Base-by-base conservation (phyloP, 2,888 invertebrate genomes). In the Orthosia gothica region DNA sequence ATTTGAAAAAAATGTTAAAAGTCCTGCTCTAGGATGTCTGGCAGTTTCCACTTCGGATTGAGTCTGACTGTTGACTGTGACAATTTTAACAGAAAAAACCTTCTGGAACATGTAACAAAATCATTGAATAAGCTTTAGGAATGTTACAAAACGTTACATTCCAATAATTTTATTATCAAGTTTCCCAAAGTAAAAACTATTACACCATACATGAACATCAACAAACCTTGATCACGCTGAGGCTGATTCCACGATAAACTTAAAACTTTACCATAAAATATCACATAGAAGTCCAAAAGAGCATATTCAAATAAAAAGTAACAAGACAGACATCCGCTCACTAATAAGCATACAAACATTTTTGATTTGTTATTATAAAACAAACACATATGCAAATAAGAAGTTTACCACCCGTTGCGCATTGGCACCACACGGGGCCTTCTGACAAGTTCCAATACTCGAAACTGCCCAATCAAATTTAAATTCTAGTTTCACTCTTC, bases 321-420 rank as follows among this genome's bases (percentile, higher is more conserved):
- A 87, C 84, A 79, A 69, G 64, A 26, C 50, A 66, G 69, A 75
- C 83, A 86, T 81, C 81, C 85, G 82, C 71, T 85, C 80, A 86
- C 83, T 83, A 88, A 86, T 87, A 88, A 85, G 81, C 82, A 72
- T 70, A 84, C 77, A 82, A 86, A 85, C 91, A 91, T 90, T 89
- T 91, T 92, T 92, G 93, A 94, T 93, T 94, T 93, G 91, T 92
- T 90, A 89, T 89, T 89, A 92, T 90, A 93, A 93, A 94, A 94
- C 94, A 93, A 94, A 95, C 91, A 91, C 90, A 89, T 92, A 94
- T 95, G 93, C 94, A 95, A 95, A 95, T 94, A 94, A 91, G 91
- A 89, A 92, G 89, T 91, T 74, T 89, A 92, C 94, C 93, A 91
- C 95, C 93, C 94, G 94, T 88, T 81, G 95, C 66, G 92, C 86